These are phyloP conservation scores for Tenebrio molitor DNA, from an alignment of 1,140 invertebrate species.

Conservation along the genomic window DNA sequence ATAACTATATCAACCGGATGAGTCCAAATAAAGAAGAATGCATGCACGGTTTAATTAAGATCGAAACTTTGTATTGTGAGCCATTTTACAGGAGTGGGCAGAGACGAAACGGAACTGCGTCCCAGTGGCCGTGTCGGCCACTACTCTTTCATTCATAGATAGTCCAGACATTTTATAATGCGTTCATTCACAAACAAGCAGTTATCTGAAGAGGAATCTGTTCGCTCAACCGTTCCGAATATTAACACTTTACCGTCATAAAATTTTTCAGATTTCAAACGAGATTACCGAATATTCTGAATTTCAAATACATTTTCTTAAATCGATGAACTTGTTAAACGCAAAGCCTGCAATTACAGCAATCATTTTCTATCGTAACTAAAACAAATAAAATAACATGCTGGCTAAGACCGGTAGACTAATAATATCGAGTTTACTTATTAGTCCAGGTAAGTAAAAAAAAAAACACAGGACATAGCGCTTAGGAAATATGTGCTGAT, in stretches of 20 bases:
- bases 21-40: slow-evolving; percentile 32
- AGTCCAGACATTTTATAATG: slow-evolving; percentile 52
- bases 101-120: slow-evolving; percentile 53
- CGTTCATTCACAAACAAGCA: slow-evolving; percentile 50
- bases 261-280: too few species aligned
- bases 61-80: slow-evolving; percentile 10
- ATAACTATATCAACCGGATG: slow-evolving; percentile 32
- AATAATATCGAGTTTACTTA: slow-evolving; percentile 46
- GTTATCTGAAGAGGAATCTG: slow-evolving; percentile 48
- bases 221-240: slow-evolving; percentile 38
- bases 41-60: slow-evolving; percentile 48
- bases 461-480: slow-evolving; percentile 38
- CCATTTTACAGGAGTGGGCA: not conserved
- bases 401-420: not conserved
- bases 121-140: slow-evolving; percentile 52
- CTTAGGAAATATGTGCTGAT: slow-evolving; percentile 44
- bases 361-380: not conserved
- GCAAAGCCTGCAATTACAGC: slow-evolving; percentile 12
- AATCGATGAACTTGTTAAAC: slow-evolving; percentile 20
- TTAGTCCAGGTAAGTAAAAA: slow-evolving; percentile 34
- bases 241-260: slow-evolving; percentile 27
- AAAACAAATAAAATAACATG: slow-evolving; percentile 36
- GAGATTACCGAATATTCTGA: too few species aligned
- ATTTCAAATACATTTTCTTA: too few species aligned
- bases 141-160: slow-evolving; percentile 51